Conservation (phyloP, 2,113 vertebrate species). For the Camelus dromedarius region DNA sequence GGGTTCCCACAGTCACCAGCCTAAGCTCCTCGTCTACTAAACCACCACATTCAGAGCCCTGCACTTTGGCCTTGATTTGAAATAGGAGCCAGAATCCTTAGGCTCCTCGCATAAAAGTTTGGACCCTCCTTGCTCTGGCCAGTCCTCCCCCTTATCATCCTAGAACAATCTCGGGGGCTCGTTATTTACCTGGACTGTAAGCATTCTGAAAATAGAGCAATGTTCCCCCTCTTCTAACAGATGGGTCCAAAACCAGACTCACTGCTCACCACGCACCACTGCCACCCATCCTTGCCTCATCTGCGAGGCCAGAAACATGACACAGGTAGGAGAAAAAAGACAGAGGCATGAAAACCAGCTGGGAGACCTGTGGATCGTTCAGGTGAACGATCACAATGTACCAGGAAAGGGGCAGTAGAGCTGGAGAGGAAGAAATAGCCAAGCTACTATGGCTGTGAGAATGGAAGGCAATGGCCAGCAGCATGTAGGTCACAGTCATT, state of each 20-base stretch:
- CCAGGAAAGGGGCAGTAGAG: not conserved
- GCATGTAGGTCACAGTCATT: not conserved
- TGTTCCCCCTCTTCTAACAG: not conserved
- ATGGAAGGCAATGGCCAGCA: not conserved
- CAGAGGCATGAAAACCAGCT: not conserved
- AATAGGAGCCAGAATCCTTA: not conserved
- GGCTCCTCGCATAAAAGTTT: not conserved
- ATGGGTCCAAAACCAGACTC: not conserved
- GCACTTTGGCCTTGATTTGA: not conserved
- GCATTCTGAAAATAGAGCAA: not conserved
- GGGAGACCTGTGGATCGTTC: not conserved
- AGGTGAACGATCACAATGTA: not conserved
- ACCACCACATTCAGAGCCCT: not conserved
- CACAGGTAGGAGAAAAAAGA: not conserved
- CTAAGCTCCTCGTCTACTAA: not conserved
- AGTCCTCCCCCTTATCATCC: too few relatives aligned
- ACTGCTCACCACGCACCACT: not conserved
- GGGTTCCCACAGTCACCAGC: not conserved
- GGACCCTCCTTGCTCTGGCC: not conserved
- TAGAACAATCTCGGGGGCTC: not conserved
- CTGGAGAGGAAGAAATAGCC: not conserved
- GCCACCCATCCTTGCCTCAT: not conserved
- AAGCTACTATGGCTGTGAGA: not conserved
- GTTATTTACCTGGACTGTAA: not conserved
- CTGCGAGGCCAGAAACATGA: not conserved